phyloP scores from a whole-genome alignment of 64 coral and sea anemone genomes.

The Exaiptasia diaphana region DNA sequence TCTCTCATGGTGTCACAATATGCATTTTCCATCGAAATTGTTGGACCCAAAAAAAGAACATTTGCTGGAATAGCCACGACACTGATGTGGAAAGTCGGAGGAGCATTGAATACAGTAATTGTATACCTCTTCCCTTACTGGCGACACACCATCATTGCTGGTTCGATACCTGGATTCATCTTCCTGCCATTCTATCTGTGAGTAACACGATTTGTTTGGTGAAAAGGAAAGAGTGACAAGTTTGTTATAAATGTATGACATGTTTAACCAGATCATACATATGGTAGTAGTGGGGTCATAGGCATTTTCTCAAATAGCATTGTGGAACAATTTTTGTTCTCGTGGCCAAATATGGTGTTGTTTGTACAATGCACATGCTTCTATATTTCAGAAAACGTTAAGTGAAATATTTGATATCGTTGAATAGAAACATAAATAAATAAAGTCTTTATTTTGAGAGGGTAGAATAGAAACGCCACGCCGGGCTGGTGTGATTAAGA shows the following conservation, averaged over 20 bases:
- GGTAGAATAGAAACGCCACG: no score
- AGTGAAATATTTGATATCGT: no score
- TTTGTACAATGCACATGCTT: background rate
- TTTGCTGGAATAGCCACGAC: slow-evolving; percentile 28
- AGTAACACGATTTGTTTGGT: background rate
- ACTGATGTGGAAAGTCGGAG: background rate
- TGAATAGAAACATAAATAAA: background rate
- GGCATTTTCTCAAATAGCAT: no score
- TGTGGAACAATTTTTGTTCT: background rate
- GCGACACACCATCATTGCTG: background rate
- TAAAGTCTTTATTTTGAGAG: no score
- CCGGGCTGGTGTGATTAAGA: no score
- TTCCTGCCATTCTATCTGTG: background rate
- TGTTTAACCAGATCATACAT: no score
- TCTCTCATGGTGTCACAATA: slow-evolving; percentile 19
- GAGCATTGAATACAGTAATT: background rate
- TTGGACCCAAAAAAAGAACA: slow-evolving; percentile 37
- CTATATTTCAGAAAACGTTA: background rate
- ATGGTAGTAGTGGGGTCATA: no score
- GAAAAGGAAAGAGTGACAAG: background rate
- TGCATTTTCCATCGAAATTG: slow-evolving; percentile 26
- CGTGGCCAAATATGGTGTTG: background rate
- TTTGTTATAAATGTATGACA: background rate
- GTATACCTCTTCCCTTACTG: slow-evolving; percentile 37
- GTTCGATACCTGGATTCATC: background rate